Conservation (phyloP, 2,888 invertebrate species). For the Drymonia ruficornis region DNA sequence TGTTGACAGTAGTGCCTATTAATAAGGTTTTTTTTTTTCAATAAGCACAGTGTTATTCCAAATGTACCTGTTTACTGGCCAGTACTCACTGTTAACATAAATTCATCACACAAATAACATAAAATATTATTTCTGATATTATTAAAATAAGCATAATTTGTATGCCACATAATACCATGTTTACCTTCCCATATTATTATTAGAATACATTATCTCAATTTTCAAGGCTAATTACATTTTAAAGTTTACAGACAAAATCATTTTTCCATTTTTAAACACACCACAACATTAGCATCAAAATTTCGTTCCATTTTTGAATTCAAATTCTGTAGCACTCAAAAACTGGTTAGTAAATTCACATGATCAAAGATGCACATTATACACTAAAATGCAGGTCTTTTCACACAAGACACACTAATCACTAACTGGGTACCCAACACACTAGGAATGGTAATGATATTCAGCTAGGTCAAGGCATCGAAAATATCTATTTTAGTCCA, state of each 20-base stretch:
- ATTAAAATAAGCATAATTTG: neutral
- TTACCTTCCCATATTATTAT: slow-evolving; percentile 28
- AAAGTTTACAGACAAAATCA: slow-evolving; percentile 1
- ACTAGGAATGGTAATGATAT: slow-evolving; percentile 55
- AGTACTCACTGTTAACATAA: neutral
- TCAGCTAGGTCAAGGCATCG: slow-evolving; percentile 66
- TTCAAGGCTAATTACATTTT: slow-evolving; percentile 25
- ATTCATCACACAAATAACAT: neutral
- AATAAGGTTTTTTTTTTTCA: no score
- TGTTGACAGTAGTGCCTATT: no score
- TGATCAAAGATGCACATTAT: neutral
- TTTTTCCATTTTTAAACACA: slow-evolving; percentile 2
- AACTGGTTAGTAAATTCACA: slow-evolving; percentile 4
- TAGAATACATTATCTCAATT: slow-evolving; percentile 25
- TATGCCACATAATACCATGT: slow-evolving; percentile 2
- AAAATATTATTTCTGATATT: neutral
- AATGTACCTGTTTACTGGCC: neutral
- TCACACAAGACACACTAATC: slow-evolving; percentile 30
- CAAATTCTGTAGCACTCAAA: slow-evolving; percentile 3
- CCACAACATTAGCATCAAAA: slow-evolving; percentile 23
- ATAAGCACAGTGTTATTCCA: no score
- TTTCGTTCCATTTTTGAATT: slow-evolving; percentile 27
- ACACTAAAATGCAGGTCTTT: slow-evolving; percentile 4
- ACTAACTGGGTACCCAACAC: slow-evolving; percentile 47
- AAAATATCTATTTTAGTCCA: slow-evolving; percentile 56